These are phyloP conservation scores for Macrophya alboannulata DNA, from an alignment of 2,888 invertebrate species.

Conservation along the genomic window DNA sequence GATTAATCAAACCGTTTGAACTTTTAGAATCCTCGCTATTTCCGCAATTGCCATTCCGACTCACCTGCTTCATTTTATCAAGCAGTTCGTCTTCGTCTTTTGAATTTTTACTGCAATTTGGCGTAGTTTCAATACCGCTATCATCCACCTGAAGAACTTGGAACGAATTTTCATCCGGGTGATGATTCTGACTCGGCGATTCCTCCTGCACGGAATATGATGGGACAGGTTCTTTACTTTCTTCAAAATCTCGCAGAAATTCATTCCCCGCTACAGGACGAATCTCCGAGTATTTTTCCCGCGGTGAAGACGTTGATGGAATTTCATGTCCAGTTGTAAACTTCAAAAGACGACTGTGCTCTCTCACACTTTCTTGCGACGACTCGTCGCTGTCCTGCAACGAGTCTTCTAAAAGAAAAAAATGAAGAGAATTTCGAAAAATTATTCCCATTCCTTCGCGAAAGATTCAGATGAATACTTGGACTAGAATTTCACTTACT, in stretches of 20 bases:
- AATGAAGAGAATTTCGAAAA: background rate
- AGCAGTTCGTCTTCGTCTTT: slow-evolving; percentile 73
- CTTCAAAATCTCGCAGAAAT: background rate
- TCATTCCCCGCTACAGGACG: background rate
- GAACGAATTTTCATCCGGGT: slow-evolving; percentile 51
- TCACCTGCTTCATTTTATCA: slow-evolving; percentile 81
- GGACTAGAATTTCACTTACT: background rate
- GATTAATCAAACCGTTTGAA: slow-evolving; percentile 17
- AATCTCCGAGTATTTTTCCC: background rate
- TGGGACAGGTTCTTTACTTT: background rate
- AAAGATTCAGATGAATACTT: background rate
- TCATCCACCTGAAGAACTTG: slow-evolving; percentile 67
- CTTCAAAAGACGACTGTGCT: slow-evolving; percentile 59
- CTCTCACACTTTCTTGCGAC: slow-evolving; percentile 43
- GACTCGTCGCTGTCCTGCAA: slow-evolving; percentile 55
- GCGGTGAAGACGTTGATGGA: slow-evolving; percentile 5
- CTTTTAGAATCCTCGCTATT: slow-evolving; percentile 54
- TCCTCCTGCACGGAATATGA: background rate
- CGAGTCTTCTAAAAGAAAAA: slow-evolving; percentile 34
- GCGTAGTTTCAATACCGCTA: slow-evolving; percentile 71
- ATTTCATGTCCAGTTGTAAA: slow-evolving; percentile 58
- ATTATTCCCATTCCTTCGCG: too few relatives aligned
- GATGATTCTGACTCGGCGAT: slow-evolving; percentile 60
- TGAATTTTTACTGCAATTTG: slow-evolving; percentile 64
- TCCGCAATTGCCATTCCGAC: slow-evolving; percentile 76